Base-by-base conservation (phyloP, 2,113 vertebrate species). In the Prunella himalayana region DNA sequence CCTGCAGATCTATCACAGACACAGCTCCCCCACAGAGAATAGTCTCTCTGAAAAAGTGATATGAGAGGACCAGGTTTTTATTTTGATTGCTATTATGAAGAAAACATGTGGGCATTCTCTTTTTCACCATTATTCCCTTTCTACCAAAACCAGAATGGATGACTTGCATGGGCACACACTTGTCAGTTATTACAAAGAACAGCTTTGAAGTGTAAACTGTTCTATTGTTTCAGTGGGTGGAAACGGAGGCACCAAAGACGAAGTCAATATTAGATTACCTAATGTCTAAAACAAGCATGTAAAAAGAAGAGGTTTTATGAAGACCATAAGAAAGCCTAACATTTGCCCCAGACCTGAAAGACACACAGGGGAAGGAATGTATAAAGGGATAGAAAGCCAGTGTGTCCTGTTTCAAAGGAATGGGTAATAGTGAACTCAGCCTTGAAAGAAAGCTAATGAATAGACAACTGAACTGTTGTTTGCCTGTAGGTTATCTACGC, bases 251-350 rank as follows among this genome's bases (percentile, higher is more conserved):
- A 51, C 20, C 0, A 0, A 77, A 61, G 83, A 65, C 1, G 8
- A 94, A 90, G 44, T 82, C 76, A 90, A 77, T 35, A 31, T 78
- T 75, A 60, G 49, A 77, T 77, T 86, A 65, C 41, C 49, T 92
- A 54, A 72, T 17, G 45, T 12, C 21, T 53, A 81, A 89, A 91
- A 27, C 54, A 81, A 84, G 33, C 35, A 91, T 0, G 0, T 28
- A 39, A 82, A 86, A 50, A 86, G 25, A 76, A 41, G 20, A 53
- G 33, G 35, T 37, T 84, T 88, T 84, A 50, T 71, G 64, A 78
- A 75, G 77, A 87, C 57, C 13, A 2, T 47, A 54, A 82, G 77
- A 90, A 92, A 85, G 47, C 6, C 47, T 28, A 63, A 82, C 28
- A 10, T 33, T 53, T 57, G 33, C 30, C 41, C 30, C 4, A 4